Evolutionary conservation across 2,113 vertebrate genomes (phyloP).

Genomic region (Psephotus haematonotus): DNA sequence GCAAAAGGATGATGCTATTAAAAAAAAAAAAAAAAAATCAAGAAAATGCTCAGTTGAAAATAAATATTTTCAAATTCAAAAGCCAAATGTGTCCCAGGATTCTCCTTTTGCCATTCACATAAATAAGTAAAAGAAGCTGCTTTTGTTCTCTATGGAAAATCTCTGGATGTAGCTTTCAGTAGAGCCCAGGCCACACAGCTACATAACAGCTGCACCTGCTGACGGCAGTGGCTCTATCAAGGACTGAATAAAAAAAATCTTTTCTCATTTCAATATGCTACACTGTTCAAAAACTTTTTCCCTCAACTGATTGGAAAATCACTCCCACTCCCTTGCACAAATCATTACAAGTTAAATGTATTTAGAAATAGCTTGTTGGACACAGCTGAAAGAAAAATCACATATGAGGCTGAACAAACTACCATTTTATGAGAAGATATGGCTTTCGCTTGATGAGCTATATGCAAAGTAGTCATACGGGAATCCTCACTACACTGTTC

Average conservation of each 20-base stretch:
- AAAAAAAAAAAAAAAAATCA: neutral
- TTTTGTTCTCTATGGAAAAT: neutral
- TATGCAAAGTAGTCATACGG: neutral
- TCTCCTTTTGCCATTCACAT: neutral
- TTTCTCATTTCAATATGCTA: neutral
- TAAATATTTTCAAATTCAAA: neutral
- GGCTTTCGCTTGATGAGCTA: slow-evolving; percentile 29
- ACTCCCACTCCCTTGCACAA: neutral
- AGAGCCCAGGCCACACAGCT: neutral
- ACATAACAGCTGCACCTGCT: neutral
- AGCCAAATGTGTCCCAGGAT: neutral
- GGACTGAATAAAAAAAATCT: neutral
- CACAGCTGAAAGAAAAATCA: slow-evolving; percentile 44
- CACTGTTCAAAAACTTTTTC: neutral
- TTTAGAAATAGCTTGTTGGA: slow-evolving; percentile 36
- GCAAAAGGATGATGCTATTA: neutral
- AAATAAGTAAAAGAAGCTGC: neutral
- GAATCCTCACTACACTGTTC: neutral
- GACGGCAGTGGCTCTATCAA: neutral
- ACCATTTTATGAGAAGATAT: neutral
- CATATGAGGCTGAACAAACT: slow-evolving; percentile 15
- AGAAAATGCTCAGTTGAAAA: neutral
- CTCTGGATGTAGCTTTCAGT: neutral
- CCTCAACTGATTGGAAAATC: neutral
- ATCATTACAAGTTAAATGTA: slow-evolving; percentile 9